Conservation (phyloP, 1,140 invertebrate genomes). For the Cotesia glomerata region DNA sequence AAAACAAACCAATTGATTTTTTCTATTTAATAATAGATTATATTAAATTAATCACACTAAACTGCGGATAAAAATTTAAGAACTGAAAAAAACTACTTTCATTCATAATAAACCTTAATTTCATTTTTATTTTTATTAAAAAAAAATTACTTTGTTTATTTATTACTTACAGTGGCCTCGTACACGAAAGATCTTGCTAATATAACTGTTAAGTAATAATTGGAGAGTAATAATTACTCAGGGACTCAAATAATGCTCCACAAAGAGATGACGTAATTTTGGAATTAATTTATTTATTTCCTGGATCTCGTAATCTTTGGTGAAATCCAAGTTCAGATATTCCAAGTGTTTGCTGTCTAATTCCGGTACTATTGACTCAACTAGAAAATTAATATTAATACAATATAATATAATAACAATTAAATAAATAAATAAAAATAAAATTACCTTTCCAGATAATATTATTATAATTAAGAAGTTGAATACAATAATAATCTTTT, state of each 20-base stretch:
- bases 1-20: too few species aligned
- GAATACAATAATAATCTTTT: constrained; percentile 47
- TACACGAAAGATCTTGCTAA: too few species aligned
- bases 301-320: constrained; percentile 30
- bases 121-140: too few species aligned
- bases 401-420: background rate
- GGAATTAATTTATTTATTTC: constrained; percentile 45
- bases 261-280: constrained; percentile 43
- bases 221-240: background rate
- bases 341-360: constrained; percentile 40
- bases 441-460: constrained; percentile 48
- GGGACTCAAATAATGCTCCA: constrained; percentile 39
- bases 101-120: too few species aligned
- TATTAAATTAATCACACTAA: too few species aligned
- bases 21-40: too few species aligned
- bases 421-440: constrained; percentile 12
- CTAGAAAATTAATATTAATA: constrained; percentile 34
- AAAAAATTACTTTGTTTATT: too few species aligned
- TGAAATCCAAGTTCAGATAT: constrained; percentile 38
- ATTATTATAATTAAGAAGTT: constrained; percentile 30
- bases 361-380: constrained; percentile 45
- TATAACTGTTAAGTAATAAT: too few species aligned
- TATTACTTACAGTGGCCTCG: too few species aligned
- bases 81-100: too few species aligned
- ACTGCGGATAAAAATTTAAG: too few species aligned